Evolutionary conservation across 2,797 vertebrate species (phyloP).

Genomic region (Morus bassanus): DNA sequence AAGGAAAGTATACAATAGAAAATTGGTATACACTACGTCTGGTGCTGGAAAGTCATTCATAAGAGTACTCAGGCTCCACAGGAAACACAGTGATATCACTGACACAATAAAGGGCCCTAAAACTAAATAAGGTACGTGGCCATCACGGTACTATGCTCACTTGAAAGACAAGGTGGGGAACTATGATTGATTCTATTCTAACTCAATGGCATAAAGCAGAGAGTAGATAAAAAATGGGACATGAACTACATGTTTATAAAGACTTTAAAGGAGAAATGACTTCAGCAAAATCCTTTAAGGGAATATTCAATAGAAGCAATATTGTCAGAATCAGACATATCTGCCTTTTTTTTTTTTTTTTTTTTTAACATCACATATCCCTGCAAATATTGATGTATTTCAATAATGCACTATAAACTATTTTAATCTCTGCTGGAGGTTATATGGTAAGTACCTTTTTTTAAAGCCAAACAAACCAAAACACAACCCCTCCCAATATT

Average conservation of each 20-base stretch:
- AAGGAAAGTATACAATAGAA: constrained; percentile 44
- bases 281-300: background rate
- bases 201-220: background rate
- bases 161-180: constrained; percentile 37
- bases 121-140: background rate
- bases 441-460: background rate
- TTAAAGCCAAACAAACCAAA: background rate
- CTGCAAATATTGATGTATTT: background rate
- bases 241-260: background rate
- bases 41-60: background rate
- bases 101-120: constrained; percentile 11
- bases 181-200: constrained; percentile 13
- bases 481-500: background rate
- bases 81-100: background rate
- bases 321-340: background rate
- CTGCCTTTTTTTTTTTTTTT: background rate
- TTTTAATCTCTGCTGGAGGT: background rate
- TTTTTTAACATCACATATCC: background rate
- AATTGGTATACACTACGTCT: constrained; percentile 1
- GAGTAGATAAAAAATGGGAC: background rate
- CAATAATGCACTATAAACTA: background rate
- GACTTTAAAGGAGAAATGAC: background rate
- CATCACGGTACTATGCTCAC: background rate
- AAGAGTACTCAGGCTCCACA: background rate
- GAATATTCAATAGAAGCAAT: background rate